Percentiles rank a stretch among this genome's conserved stretches.
phyloP scores from a whole-genome alignment of 1,140 invertebrate species.

The Meloidogyne hapla region DNA sequence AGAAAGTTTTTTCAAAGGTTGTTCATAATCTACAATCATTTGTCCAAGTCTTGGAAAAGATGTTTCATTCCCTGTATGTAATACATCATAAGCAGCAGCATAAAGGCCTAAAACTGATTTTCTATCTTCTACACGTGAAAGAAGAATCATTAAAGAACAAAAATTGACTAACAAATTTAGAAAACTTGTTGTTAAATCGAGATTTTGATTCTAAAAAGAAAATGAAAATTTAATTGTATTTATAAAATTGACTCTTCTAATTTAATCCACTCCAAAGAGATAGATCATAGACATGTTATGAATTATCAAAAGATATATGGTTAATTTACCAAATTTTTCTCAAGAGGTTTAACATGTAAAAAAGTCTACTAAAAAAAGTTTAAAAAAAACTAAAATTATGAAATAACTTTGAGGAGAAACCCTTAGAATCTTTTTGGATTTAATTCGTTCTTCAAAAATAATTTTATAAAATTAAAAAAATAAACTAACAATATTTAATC shows the following conservation, averaged over 20 bases:
- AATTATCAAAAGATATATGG: too few species aligned
- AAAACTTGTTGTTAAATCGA: conserved; percentile 92
- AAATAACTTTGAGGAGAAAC: background rate
- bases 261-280: too few species aligned
- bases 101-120: conserved; percentile 94
- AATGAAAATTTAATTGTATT: background rate
- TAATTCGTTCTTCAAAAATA: conserved; percentile 7
- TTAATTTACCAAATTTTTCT: too few species aligned
- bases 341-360: too few species aligned
- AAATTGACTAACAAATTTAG: conserved; percentile 90
- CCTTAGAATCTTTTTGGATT: background rate
- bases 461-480: background rate
- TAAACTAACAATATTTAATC: conserved; percentile 80
- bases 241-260: background rate
- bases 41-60: conserved; percentile 91
- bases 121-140: conserved; percentile 92
- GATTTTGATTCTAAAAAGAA: conserved; percentile 77
- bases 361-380: too few species aligned
- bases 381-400: background rate
- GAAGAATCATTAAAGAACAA: conserved; percentile 85
- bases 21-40: conserved; percentile 96
- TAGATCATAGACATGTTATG: too few species aligned
- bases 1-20: conserved; percentile 87
- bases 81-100: conserved; percentile 94
- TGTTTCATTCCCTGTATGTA: conserved; percentile 79